A percentile compares a stretch with the other conserved stretches of the same genome.
Evolutionary conservation across 1,140 invertebrate species (phyloP).

Genomic region (Scaptodrosophila lebanonensis): DNA sequence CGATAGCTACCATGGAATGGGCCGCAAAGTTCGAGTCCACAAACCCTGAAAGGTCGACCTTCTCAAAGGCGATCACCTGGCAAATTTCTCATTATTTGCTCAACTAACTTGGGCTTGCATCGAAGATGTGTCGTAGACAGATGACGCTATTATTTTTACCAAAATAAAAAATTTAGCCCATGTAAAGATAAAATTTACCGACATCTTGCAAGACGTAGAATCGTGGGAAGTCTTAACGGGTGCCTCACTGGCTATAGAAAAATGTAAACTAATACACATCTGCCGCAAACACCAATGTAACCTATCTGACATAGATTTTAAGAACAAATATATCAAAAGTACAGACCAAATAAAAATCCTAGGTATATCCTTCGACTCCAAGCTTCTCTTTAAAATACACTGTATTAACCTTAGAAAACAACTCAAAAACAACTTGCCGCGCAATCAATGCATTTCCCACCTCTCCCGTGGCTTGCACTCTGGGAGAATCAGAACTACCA

Average conservation of each 20-base stretch:
- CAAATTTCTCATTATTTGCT: no score
- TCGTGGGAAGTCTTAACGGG: slow-evolving; percentile 4
- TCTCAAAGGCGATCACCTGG: no score
- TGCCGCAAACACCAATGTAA: slow-evolving; percentile 2
- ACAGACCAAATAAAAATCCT: no score
- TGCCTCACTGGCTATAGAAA: slow-evolving; percentile 6
- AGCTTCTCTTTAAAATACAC: slow-evolving; percentile 5
- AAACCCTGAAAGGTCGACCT: no score
- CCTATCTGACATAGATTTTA: background rate
- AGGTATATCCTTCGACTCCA: slow-evolving; percentile 5
- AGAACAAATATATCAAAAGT: slow-evolving; percentile 4
- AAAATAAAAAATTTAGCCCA: slow-evolving; percentile 24
- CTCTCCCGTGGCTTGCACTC: slow-evolving; percentile 1
- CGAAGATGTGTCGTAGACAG: no score
- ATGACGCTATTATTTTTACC: slow-evolving; percentile 17
- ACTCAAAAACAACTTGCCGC: slow-evolving; percentile 7
- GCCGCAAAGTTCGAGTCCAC: no score
- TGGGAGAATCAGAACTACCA: no score
- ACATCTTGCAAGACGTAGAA: slow-evolving; percentile 2
- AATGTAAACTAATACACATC: slow-evolving; percentile 3
- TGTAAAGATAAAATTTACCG: background rate
- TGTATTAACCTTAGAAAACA: slow-evolving; percentile 4
- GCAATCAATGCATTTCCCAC: slow-evolving; percentile 7
- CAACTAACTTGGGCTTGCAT: no score
- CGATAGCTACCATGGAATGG: no score